Evolutionary conservation across 2,113 vertebrate species (phyloP).

Genomic region (Rafetus swinhoei): DNA sequence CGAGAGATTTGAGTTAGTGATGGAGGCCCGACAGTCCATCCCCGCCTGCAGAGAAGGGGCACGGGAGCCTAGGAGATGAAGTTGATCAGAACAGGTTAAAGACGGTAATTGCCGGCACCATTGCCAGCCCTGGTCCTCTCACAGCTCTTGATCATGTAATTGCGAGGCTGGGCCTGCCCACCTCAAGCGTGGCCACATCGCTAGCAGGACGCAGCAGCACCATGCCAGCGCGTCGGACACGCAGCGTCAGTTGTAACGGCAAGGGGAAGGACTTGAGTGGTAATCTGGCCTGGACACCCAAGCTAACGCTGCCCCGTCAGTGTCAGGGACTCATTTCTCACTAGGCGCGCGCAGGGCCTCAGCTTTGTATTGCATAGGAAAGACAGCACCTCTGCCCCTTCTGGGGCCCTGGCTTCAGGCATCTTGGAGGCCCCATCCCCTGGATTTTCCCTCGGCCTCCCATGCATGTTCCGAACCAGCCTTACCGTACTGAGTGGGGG

Average conservation of each 20-base stretch:
- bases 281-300: not conserved
- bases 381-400: not conserved
- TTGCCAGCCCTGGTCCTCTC: not conserved
- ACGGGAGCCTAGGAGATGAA: not conserved
- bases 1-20: no score
- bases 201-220: not conserved
- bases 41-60: not conserved
- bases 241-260: not conserved
- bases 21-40: no score
- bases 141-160: not conserved
- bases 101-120: not conserved
- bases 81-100: not conserved
- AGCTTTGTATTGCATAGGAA: not conserved
- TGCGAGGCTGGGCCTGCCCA: not conserved
- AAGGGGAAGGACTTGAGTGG: not conserved
- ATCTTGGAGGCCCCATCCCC: not conserved
- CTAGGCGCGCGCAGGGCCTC: not conserved
- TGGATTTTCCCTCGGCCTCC: not conserved
- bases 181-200: not conserved
- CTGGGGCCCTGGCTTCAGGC: not conserved
- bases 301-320: not conserved
- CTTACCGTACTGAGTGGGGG: not conserved
- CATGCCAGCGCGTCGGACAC: not conserved
- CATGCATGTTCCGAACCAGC: not conserved
- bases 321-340: not conserved